A percentile compares a stretch with the other conserved stretches of the same genome.
Evolutionary conservation across 2,113 vertebrate species (phyloP).

Genomic region (Caranx ignobilis): DNA sequence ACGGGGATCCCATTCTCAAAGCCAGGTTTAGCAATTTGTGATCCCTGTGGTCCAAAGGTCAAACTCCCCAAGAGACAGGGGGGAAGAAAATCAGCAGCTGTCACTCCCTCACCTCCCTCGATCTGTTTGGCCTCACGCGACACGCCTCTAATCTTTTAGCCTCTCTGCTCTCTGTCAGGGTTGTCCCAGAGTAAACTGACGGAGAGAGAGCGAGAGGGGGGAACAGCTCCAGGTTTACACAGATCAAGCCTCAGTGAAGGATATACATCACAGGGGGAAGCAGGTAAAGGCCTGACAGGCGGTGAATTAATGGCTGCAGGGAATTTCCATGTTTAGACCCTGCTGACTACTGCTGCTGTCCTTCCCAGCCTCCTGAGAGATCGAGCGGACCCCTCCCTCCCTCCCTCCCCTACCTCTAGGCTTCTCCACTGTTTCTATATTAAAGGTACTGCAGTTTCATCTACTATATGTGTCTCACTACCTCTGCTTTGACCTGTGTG

Average conservation of each 20-base stretch:
- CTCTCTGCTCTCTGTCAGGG: conserved; percentile 1
- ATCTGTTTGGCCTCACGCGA: conserved; percentile 10
- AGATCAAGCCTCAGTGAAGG: conserved; percentile 11
- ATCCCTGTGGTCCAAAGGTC: conserved; percentile 33
- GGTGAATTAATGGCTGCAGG: conserved; percentile 8
- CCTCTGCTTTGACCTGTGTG: conserved; percentile 6
- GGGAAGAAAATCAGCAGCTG: conserved; percentile 45
- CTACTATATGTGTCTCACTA: not conserved
- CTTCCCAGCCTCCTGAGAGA: conserved; percentile 26
- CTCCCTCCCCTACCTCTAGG: not conserved
- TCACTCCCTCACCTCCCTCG: conserved; percentile 7
- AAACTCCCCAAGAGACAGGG: not conserved
- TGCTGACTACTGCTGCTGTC: conserved; percentile 47
- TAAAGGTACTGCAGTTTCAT: conserved; percentile 26
- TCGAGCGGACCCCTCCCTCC: not conserved
- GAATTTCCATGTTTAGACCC: conserved; percentile 66
- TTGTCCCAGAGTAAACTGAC: conserved; percentile 5
- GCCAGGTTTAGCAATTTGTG: conserved; percentile 44
- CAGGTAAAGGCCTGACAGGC: conserved; percentile 35
- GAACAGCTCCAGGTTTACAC: not conserved
- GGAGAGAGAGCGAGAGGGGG: not conserved
- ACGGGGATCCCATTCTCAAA: conserved; percentile 27
- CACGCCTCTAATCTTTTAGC: conserved; percentile 16
- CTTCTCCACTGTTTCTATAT: conserved; percentile 27
- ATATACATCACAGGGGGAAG: conserved; percentile 7